phyloP scores from a whole-genome alignment of 2,797 vertebrate species.

The Psittacula derbiana region DNA sequence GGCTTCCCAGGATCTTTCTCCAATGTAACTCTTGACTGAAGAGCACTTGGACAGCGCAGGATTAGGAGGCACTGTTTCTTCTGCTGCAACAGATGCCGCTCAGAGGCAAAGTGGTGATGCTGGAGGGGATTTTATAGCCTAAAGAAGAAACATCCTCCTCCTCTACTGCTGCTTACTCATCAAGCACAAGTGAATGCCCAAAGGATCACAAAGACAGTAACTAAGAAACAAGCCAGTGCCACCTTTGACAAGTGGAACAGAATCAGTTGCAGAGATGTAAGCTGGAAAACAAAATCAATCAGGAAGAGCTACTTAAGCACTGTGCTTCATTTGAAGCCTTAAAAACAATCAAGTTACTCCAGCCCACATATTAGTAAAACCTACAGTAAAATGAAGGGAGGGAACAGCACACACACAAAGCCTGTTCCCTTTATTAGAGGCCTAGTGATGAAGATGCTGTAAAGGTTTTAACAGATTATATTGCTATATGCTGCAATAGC shows the following conservation, averaged over 20 bases:
- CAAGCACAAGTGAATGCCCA: constrained; percentile 20
- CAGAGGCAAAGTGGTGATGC: background rate
- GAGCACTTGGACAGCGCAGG: background rate
- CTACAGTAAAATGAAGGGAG: background rate
- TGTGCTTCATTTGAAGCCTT: background rate
- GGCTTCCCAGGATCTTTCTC: background rate
- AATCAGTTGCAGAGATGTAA: background rate
- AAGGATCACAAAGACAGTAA: constrained; percentile 27
- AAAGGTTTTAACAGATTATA: background rate
- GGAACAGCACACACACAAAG: background rate
- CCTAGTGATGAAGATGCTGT: background rate
- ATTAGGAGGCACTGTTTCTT: background rate
- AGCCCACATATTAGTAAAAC: background rate
- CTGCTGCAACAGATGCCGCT: background rate
- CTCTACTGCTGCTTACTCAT: constrained; percentile 13
- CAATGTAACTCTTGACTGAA: background rate
- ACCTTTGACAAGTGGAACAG: background rate
- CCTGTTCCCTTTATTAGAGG: background rate
- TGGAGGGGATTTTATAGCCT: background rate
- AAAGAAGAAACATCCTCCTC: background rate
- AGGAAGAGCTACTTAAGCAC: background rate
- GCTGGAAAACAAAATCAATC: background rate
- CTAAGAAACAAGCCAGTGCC: constrained; percentile 37
- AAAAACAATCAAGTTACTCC: background rate
- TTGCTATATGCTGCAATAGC: background rate